Evolutionary conservation across 2,113 vertebrate species (phyloP), one percentile per base, ranked within the genome.

Genomic region (Entelurus aequoreus): DNA sequence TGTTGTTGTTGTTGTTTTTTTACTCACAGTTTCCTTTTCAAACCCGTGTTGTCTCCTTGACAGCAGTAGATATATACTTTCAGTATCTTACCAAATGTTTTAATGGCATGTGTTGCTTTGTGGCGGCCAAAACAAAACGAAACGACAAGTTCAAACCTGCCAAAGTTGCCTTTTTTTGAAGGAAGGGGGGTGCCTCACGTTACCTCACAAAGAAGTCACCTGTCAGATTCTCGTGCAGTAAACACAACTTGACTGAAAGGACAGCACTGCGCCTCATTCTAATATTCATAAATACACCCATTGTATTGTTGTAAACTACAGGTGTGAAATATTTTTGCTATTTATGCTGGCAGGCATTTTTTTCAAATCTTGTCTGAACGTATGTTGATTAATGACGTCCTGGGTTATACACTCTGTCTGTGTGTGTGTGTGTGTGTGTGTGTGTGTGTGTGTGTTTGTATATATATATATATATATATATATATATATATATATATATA

Each of bases 301-400:
- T 44, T 86, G 62, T 85, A 84, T 84, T 85, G 87, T 88, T 89
- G 82, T 90, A 88, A 88, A 88, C 83, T 77, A 75, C 76, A 83
- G 79, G 81, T 86, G 84, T 79, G 75, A 75, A 88, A 57, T 87
- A 87, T 89, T 88, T 86, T 84, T 85, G 77, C 63, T 90, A 90
- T 91, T 91, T 90, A 90, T 88, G 83, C 72, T 76, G 54, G 79
- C 61, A 83, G 76, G 63, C 75, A 13, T 82, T 77, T 83, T 82
- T 77, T 74, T 74, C 72, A 84, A 72, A 72, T 75, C 42, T 68
- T 76, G 59, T 71, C 68, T 58, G 54, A 77, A 75, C 60, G 40
- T 77, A 80, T 72, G 72, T 81, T 84, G 74, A 69, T 79, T 62
- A 15, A 69, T 61, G 48, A 76, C 59, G 38, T 42, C 9, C 9